Base-by-base conservation (phyloP, 2,113 vertebrate species). In the Pelecanoides urinatrix region DNA sequence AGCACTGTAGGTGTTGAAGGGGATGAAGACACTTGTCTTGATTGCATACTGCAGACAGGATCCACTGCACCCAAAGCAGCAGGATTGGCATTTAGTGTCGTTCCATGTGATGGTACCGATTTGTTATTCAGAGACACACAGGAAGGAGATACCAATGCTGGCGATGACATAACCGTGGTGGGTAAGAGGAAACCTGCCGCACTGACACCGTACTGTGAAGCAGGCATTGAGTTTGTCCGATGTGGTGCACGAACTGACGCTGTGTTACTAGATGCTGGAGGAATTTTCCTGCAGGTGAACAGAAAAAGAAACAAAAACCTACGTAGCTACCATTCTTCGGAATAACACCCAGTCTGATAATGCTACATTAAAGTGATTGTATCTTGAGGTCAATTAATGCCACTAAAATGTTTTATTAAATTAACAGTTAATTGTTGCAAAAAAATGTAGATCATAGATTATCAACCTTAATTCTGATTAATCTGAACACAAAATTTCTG, bases 1-100 rank as follows among this genome's bases (percentile, higher is more conserved):
- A 99, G 99, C 98, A 98, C 98, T 96, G 99, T 99, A 98, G 99
- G 99, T 94, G 99, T 99, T 98, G 99, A 99, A 96, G 99, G 99
- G 98, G 99, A 99, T 68, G 99, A 99, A 97, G 99, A 99, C 98
- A 99, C 98, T 98, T 99, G 99, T 98, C 99, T 98, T 94, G 99
- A 99, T 94, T 99, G 99, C 98, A 99, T 97, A 97, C 98, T 98
- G 97, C 99, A 98, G 96, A 98, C 98, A 93, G 99, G 99, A 95
- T 99, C 99, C 94, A 98, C 92, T 6, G 98, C 98, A 36, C 99
- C 98, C 71, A 98, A 96, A 18, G 98, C 77, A 50, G 99, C 98
- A 62, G 98, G 98, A 77, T 98, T 99, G 97, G 99, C 99, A n/a
- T 98, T 99, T 45, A 99, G 98, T 45, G 99, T 99, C 87, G 99